Evolutionary conservation across 2,888 invertebrate species (phyloP), one percentile per base, ranked within the genome.

Genomic region (Drosophila cognata): DNA sequence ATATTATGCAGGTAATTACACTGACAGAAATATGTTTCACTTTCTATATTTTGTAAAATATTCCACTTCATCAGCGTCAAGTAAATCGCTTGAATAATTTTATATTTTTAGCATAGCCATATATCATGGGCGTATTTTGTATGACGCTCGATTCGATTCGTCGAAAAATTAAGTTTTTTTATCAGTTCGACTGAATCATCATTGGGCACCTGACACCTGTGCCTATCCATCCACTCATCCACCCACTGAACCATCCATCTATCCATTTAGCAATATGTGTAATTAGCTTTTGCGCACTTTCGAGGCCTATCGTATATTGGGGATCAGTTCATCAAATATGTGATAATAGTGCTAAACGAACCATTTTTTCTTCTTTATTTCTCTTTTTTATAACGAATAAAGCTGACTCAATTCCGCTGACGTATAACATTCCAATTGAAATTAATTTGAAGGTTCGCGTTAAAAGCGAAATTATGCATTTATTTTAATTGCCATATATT

Each of bases 311-410:
- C 21, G 5, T 21, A 33, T 28, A 33, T 16, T 6, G 18, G 7
- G 16, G 25, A 55, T 48, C 31, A 56, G 57, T 59, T 68, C 36
- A n/a, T 13, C 43, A 46, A 59, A 46, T 56, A 28, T 28, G 11
- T 38, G 64, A 74, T 70, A 71, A 71, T 55, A 36, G 70, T 74
- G 75, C 59, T 71, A 75, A 75, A 62, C 16, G 52, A 63, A 33
- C 2, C 25, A 25, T 21, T 25, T 28, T 1, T 53, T 25, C 8
- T 11, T n/a, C 48, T 38, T 25, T 25, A 25, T 25, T 46, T 35
- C 1, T 8, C 16, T 4, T n/a, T 11, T 5, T 0, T 7, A 52
- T 16, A 25, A 16, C 72, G 43, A 55, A 71, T 25, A 41, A 31
- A 36, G 25, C 8, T 50, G 29, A 59, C 58, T 16, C 55, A 41